Evolutionary conservation across 53 echinoderm and acorn worm species (phyloP), one percentile per base, ranked within the genome.

Genomic region (Hippasteria phrygiana): DNA sequence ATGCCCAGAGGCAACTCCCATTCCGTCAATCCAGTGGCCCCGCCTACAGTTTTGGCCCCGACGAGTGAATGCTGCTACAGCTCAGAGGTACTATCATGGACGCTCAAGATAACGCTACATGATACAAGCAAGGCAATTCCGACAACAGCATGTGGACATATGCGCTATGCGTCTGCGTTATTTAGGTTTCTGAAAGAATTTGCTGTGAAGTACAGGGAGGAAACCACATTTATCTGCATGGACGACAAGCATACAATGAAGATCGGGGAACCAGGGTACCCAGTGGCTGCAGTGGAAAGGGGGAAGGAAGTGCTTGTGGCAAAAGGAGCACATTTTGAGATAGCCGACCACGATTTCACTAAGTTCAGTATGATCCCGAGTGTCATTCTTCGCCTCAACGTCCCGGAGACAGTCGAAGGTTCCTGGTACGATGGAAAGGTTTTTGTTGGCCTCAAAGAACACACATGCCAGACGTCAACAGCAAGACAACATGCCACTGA

Each of bases 1-100:
- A 4, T 65, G 65, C 28, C 65, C 65, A 28, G 65, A 65, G 28
- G 31, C 28, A 65, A 65, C 65, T 3, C 28, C 65, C 65, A 56
- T 87, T 24, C 90, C 90, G 14, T 89, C 85, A 4, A 55, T 89
- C 3, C 85, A 93, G 37, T 93, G 93, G 93, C 90, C 89, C 0
- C 0, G 88, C 0, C 40, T 82, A 24, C 92, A 92, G 54, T 93
- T 93, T 63, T 93, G 93, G 93, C 93, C 93, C 12, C 89, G 59
- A 1, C 81, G 56, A 37, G 4, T 35, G 2, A 71, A 66, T 20
- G 82, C 89, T 6, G 65, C 85, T 39, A 66, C 90, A 37, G 87
- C 87, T 0, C 6, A 24, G 40, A 66, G 50, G 37, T 43, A 78
- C 43, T 83, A 83, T 4, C 11, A 13, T 16, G 55, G 55, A 16